These are phyloP conservation scores for Tricholaema leucomelas DNA, from an alignment of 2,113 vertebrate species.

Conservation along the genomic window DNA sequence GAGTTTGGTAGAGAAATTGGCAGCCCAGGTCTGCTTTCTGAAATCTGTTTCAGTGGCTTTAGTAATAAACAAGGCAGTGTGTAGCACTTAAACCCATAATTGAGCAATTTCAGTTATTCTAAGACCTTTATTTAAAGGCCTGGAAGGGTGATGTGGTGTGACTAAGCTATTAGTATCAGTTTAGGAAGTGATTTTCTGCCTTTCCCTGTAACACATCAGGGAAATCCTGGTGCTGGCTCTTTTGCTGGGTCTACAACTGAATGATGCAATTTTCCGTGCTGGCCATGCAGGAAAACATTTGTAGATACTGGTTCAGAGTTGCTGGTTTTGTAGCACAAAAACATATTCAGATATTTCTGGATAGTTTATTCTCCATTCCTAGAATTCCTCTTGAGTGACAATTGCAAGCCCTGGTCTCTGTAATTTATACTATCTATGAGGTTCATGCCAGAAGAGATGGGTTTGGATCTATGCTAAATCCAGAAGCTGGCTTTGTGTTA, in stretches of 20 bases:
- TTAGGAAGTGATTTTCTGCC: not conserved
- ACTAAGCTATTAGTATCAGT: not conserved
- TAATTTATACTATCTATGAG: not conserved
- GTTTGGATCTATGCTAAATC: not conserved
- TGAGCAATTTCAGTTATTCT: not conserved
- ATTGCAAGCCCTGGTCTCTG: not conserved
- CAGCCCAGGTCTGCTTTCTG: not conserved
- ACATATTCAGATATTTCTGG: not conserved
- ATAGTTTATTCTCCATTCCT: not conserved
- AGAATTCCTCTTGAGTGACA: not conserved
- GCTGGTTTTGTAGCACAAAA: not conserved
- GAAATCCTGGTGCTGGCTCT: not conserved
- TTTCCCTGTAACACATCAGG: not conserved
- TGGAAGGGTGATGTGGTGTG: not conserved
- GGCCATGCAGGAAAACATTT: fast-evolving
- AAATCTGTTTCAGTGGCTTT: not conserved
- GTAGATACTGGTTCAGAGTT: not conserved
- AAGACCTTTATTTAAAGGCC: not conserved
- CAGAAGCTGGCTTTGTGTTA: not conserved
- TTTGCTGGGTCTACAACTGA: not conserved
- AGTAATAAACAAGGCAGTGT: not conserved
- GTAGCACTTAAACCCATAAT: not conserved
- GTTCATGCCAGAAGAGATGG: not conserved
- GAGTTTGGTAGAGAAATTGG: not conserved
- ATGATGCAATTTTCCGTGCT: not conserved